A percentile compares a stretch with the other conserved stretches of the same genome.
Evolutionary conservation across 2,888 invertebrate genomes (phyloP).

Genomic region (Omphaloscelis lunosa): DNA sequence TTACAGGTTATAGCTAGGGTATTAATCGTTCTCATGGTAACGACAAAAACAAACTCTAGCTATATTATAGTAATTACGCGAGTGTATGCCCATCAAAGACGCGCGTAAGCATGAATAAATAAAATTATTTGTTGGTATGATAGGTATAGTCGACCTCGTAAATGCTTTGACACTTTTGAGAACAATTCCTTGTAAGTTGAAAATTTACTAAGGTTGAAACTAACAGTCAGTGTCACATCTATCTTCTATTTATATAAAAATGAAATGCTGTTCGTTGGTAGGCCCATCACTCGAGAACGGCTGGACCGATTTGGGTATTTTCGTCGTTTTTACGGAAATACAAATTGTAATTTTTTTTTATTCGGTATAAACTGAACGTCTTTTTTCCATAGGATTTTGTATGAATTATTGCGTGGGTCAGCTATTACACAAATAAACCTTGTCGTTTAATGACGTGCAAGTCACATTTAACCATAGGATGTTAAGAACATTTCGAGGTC

Average conservation of each 20-base stretch:
- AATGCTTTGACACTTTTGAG: background rate
- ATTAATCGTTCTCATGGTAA: constrained; percentile 83
- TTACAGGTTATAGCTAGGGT: constrained; percentile 52
- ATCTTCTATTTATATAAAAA: background rate
- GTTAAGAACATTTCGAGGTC: background rate
- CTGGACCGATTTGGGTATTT: background rate
- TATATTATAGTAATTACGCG: constrained; percentile 67
- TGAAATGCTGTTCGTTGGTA: background rate
- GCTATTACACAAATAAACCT: background rate
- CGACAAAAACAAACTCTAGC: constrained; percentile 79
- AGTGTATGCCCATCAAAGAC: constrained; percentile 70
- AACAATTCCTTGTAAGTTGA: background rate
- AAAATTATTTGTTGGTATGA: constrained; percentile 73
- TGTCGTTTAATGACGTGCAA: background rate
- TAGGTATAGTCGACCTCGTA: constrained; percentile 10
- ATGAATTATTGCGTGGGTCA: background rate
- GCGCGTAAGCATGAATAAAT: constrained; percentile 82
- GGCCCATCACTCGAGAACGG: background rate
- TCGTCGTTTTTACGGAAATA: background rate
- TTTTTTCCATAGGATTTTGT: background rate
- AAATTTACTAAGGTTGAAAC: background rate
- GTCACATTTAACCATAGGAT: background rate
- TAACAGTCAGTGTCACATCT: background rate
- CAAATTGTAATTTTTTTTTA: background rate
- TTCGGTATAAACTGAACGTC: background rate